phyloP scores from a whole-genome alignment of 2,797 vertebrate genomes.

The Notolepis coatsorum region DNA sequence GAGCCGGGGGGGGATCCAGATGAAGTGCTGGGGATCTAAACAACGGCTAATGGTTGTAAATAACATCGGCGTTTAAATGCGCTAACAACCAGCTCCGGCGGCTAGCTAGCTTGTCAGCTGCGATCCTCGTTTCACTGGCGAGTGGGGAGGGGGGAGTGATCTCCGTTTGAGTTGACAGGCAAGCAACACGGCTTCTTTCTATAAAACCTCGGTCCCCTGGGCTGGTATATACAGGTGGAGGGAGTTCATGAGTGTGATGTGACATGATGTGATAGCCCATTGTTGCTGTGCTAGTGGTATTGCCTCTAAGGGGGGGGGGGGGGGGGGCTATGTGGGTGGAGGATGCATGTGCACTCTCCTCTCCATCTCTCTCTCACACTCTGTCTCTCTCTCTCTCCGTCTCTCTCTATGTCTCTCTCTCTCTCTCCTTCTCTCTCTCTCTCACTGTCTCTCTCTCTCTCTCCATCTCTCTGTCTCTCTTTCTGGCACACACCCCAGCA shows the following conservation, averaged over 20 bases:
- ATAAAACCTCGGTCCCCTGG: background rate
- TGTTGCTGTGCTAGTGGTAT: no score
- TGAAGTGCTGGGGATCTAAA: constrained; percentile 41
- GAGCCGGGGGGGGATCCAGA: constrained; percentile 40
- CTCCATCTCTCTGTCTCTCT: no score
- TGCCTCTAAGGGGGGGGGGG: no score
- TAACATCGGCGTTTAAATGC: constrained; percentile 44
- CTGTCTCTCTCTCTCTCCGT: no score
- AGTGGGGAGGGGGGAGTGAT: no score
- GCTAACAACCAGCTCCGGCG: constrained; percentile 31
- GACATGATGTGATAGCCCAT: background rate
- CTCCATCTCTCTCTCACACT: no score
- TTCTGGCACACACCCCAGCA: no score
- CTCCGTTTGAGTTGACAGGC: constrained; percentile 2
- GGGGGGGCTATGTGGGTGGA: no score
- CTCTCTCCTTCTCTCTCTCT: no score
- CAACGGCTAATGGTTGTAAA: constrained; percentile 37
- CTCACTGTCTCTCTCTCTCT: no score
- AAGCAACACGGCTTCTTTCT: constrained; percentile 15
- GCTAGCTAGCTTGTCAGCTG: constrained; percentile 20
- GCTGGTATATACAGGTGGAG: background rate
- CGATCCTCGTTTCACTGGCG: constrained; percentile 15
- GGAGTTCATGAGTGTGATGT: background rate
- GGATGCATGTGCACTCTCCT: no score
- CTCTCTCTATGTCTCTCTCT: no score